These are phyloP conservation scores for Euura lappo DNA, from an alignment of 1,140 invertebrate genomes.

Conservation along the genomic window DNA sequence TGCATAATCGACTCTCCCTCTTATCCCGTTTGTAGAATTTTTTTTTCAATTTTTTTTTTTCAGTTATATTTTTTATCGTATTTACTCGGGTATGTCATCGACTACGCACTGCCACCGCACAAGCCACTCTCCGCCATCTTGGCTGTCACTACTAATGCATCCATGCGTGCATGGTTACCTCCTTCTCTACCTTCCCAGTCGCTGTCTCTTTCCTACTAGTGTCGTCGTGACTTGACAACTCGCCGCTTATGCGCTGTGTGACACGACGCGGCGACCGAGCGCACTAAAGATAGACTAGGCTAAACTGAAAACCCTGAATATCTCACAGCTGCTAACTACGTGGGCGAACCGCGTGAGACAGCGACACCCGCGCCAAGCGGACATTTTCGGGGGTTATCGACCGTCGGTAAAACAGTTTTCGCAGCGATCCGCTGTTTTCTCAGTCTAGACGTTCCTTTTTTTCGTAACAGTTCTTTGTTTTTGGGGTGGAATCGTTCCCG, in stretches of 20 bases:
- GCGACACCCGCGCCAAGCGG: background rate
- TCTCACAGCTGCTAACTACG: slow-evolving; percentile 10
- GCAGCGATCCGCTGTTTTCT: background rate
- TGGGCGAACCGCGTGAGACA: slow-evolving; percentile 8
- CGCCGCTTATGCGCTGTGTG: slow-evolving; percentile 11
- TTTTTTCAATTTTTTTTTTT: too few species aligned
- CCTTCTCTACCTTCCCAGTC: background rate
- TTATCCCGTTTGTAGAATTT: background rate
- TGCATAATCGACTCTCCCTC: slow-evolving; percentile 62
- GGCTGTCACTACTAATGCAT: slow-evolving; percentile 40
- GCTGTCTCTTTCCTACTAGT: slow-evolving; percentile 7
- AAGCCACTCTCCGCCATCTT: slow-evolving; percentile 56
- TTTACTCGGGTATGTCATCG: background rate
- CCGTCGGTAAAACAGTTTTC: slow-evolving; percentile 10
- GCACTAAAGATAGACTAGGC: background rate
- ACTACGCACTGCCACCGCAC: slow-evolving; percentile 31
- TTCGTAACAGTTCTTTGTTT: too few species aligned
- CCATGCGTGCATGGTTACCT: slow-evolving; percentile 13
- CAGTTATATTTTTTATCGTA: too few species aligned
- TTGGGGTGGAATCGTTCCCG: too few species aligned
- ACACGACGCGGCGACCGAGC: slow-evolving; percentile 11
- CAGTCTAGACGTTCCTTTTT: too few species aligned
- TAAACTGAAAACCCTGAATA: background rate
- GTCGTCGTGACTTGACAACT: slow-evolving; percentile 19
- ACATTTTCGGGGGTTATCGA: background rate